Percentiles rank a stretch among this genome's conserved stretches.
Conservation (phyloP, 2,888 invertebrate genomes). For the Anoncus sp. region DNA sequence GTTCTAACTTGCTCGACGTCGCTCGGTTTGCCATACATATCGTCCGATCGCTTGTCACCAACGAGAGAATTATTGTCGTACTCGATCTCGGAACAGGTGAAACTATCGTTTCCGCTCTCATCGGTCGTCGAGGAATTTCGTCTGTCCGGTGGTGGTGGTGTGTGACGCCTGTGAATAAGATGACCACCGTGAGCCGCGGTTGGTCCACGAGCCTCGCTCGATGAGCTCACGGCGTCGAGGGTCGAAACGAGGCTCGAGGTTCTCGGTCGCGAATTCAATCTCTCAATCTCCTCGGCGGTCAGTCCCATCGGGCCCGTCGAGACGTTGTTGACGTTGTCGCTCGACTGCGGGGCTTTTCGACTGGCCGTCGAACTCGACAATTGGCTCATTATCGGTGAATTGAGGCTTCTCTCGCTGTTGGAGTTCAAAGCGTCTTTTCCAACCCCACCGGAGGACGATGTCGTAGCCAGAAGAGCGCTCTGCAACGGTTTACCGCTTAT, state of each 20-base stretch:
- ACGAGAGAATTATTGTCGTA: conserved; percentile 95
- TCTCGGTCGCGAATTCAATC: conserved; percentile 93
- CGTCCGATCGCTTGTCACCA: conserved; percentile 90
- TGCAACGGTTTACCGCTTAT: conserved; percentile 97
- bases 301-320: conserved; percentile 90
- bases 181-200: conserved; percentile 87
- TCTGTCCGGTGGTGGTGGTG: conserved; percentile 87
- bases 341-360: conserved; percentile 89
- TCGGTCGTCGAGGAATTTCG: conserved; percentile 95
- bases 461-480: conserved; percentile 94
- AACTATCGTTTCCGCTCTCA: conserved; percentile 97
- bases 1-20: conserved; percentile 74
- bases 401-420: conserved; percentile 95
- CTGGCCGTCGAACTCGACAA: conserved; percentile 93
- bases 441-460: conserved; percentile 94
- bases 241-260: conserved; percentile 95
- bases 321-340: conserved; percentile 85
- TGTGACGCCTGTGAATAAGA: conserved; percentile 87
- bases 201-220: conserved; percentile 91
- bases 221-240: conserved; percentile 96
- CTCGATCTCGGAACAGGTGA: conserved; percentile 99
- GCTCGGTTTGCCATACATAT: conserved; percentile 80
- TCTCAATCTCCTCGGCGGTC: conserved; percentile 96
- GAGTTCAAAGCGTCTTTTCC: conserved; percentile 95
- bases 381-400: conserved; percentile 97